Evolutionary conservation across 2,888 invertebrate species (phyloP), one percentile per base, ranked within the genome.

Genomic region (Abrostola triplasia): DNA sequence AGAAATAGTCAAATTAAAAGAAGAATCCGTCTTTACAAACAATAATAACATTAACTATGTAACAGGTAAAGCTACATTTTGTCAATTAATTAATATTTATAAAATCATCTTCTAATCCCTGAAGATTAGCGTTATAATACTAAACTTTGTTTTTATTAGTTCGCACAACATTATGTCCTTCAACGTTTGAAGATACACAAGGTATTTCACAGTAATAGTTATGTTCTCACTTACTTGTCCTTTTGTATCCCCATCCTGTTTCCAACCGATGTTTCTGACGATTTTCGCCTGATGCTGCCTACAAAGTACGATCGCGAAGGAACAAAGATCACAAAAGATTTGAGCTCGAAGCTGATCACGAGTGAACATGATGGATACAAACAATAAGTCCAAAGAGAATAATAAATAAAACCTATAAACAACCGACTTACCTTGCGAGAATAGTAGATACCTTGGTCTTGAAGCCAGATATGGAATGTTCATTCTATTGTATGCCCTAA

Each of bases 151-250:
- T 72, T 75, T 64, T 58, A 64, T 64, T 72, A 72, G 71, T 72
- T 72, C 71, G 60, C 76, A 70, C 71, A 72, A 75, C 71, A 72
- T 72, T 49, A 48, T 72, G 76, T 72, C 72, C 76, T 72, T 72
- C 72, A 75, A 72, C 71, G 70, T 72, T 72, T 72, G 72, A 72
- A 75, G 72, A 75, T 64, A 75, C 76, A 64, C 60, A 75, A 72
- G 72, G 72, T 72, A 72, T 72, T 75, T 69, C 49, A 75, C 44
- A 47, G 38, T 70, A 53, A 64, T 58, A 44, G 71, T 60, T 69
- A 38, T 63, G 59, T 70, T 64, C 51, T 58, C 53, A 70, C 50
- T 63, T 49, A 57, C 75, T 60, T 56, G 64, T 57, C 71, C 60
- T 60, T 38, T 49, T 47, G 63, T 63, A 48, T 11, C 10, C 42